These are phyloP conservation scores for Sialia sialis DNA, from an alignment of 2,113 vertebrate species.

Conservation along the genomic window DNA sequence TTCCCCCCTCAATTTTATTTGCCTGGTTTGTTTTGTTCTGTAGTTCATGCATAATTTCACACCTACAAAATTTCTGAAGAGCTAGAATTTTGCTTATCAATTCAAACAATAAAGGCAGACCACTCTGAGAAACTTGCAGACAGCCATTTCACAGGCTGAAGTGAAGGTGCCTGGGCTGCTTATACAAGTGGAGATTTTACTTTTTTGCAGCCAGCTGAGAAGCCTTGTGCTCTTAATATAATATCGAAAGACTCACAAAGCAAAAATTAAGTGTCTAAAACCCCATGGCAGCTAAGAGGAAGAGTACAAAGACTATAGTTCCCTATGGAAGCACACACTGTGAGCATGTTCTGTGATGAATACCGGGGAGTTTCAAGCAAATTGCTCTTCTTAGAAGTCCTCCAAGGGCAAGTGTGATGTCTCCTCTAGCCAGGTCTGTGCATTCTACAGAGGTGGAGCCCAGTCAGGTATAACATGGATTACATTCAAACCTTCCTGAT, in stretches of 20 bases:
- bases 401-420: neutral
- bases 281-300: neutral
- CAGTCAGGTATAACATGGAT: neutral
- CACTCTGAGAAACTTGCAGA: neutral
- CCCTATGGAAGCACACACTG: neutral
- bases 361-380: neutral
- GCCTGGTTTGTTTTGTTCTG: neutral
- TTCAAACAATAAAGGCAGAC: neutral
- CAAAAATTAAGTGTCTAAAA: neutral
- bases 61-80: neutral
- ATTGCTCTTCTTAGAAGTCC: neutral
- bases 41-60: constrained; percentile 6
- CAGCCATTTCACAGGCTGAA: neutral
- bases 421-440: neutral
- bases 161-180: neutral
- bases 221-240: neutral
- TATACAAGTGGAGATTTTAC: neutral
- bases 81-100: neutral
- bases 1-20: neutral
- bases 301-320: neutral
- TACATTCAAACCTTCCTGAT: neutral
- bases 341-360: neutral
- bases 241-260: neutral
- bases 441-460: neutral
- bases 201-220: neutral